Percentiles rank a stretch among this genome's conserved stretches.
Conservation (phyloP, 2,113 vertebrate species). For the Otis tarda region DNA sequence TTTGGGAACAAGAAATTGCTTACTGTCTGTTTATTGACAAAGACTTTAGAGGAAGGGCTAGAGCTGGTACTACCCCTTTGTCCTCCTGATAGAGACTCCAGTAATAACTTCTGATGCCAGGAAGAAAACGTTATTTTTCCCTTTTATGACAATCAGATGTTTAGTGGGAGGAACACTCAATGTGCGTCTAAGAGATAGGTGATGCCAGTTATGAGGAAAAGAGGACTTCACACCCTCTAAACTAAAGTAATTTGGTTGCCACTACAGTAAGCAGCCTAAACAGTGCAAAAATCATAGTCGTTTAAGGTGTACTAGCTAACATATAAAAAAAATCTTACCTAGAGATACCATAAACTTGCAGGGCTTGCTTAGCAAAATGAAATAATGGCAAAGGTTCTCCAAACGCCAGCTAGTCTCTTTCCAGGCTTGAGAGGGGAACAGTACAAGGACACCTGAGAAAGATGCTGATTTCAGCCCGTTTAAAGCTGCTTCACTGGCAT, state of each 20-base stretch:
- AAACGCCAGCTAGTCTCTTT: background rate
- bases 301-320: background rate
- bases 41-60: background rate
- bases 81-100: background rate
- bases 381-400: background rate
- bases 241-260: background rate
- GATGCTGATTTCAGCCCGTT: background rate
- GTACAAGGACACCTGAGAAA: background rate
- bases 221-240: background rate
- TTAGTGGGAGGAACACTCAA: background rate
- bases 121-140: conserved; percentile 5
- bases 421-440: background rate
- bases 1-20: background rate
- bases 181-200: conserved; percentile 31
- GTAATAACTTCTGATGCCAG: background rate
- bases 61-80: background rate
- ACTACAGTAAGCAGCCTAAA: background rate
- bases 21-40: background rate
- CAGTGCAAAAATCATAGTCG: background rate
- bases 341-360: background rate
- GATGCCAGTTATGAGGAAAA: conserved; percentile 12
- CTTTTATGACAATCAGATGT: conserved; percentile 16
- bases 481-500: background rate
- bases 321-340: background rate
- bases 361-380: background rate